Conservation (phyloP, 2,113 vertebrate genomes). For the Siphamia tubifer region DNA sequence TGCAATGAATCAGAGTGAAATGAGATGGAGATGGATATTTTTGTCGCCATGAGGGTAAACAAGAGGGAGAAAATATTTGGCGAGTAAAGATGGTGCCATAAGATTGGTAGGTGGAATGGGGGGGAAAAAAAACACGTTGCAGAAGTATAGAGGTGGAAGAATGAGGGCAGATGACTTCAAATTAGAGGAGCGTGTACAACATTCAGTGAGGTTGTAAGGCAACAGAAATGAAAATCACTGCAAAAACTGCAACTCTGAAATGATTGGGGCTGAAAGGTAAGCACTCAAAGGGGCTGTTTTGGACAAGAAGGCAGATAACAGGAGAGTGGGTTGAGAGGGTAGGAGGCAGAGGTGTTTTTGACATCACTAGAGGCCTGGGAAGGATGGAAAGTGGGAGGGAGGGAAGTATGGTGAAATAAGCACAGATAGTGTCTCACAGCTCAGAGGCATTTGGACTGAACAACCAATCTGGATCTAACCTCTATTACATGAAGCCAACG, state of each 20-base stretch:
- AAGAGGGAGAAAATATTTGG: slow-evolving; percentile 9
- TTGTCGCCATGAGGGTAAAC: slow-evolving; percentile 51
- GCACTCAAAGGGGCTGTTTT: slow-evolving; percentile 56
- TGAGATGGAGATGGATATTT: slow-evolving; percentile 16
- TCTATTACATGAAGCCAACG: neutral
- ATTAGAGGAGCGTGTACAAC: slow-evolving; percentile 36
- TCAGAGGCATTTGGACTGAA: slow-evolving; percentile 8
- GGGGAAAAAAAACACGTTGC: slow-evolving; percentile 17
- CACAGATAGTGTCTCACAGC: slow-evolving; percentile 14
- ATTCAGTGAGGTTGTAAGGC: slow-evolving; percentile 44
- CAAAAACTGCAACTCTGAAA: slow-evolving; percentile 43
- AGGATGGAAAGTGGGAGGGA: slow-evolving; percentile 5
- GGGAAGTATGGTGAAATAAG: slow-evolving; percentile 20
- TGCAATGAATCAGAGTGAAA: neutral
- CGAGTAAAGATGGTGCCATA: slow-evolving; percentile 20
- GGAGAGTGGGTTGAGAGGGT: slow-evolving; percentile 36
- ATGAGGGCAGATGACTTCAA: slow-evolving; percentile 26
- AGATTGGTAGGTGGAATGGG: slow-evolving; percentile 16
- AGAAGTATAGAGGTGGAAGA: slow-evolving; percentile 7
- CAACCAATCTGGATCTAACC: slow-evolving; percentile 4
- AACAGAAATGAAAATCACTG: slow-evolving; percentile 53
- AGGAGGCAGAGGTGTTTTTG: slow-evolving; percentile 57
- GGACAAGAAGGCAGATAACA: slow-evolving; percentile 55
- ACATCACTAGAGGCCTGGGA: slow-evolving; percentile 39
- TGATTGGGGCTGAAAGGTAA: slow-evolving; percentile 65